phyloP scores from a whole-genome alignment of 2,113 vertebrate genomes.

The Crotalus tigris region DNA sequence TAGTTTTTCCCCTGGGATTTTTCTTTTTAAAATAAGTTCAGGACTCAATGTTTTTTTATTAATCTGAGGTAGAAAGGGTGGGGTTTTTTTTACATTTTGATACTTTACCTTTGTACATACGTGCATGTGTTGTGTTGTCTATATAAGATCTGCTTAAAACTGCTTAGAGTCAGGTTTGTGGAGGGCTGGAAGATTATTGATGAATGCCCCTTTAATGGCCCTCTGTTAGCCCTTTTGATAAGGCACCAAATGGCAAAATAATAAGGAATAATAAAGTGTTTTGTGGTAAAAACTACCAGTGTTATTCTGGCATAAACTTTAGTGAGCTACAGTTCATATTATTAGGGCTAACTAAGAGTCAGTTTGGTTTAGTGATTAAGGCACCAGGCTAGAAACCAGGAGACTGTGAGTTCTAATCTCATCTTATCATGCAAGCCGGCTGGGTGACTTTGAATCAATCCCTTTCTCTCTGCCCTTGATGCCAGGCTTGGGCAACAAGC shows the following conservation, averaged over 20 bases:
- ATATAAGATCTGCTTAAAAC: background rate
- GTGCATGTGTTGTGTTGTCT: background rate
- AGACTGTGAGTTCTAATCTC: background rate
- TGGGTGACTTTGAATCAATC: background rate
- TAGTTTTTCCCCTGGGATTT: too few relatives aligned
- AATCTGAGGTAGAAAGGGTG: too few relatives aligned
- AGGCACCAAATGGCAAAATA: background rate
- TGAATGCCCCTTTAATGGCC: background rate
- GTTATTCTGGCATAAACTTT: background rate
- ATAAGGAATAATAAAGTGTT: background rate
- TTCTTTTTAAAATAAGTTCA: too few relatives aligned
- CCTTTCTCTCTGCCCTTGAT: background rate
- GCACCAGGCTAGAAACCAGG: too few relatives aligned
- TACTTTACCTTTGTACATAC: too few relatives aligned
- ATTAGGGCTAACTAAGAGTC: background rate
- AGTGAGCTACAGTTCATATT: background rate
- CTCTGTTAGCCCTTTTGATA: background rate
- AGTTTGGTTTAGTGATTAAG: too few relatives aligned
- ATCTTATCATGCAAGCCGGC: background rate
- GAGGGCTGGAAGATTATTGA: background rate
- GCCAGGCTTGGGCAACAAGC: background rate
- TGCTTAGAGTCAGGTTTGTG: background rate
- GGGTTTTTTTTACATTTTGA: too few relatives aligned
- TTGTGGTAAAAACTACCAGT: background rate
- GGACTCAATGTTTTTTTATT: too few relatives aligned